phyloP scores from a whole-genome alignment of 2,888 invertebrate genomes.

The Pimpla rufipes region DNA sequence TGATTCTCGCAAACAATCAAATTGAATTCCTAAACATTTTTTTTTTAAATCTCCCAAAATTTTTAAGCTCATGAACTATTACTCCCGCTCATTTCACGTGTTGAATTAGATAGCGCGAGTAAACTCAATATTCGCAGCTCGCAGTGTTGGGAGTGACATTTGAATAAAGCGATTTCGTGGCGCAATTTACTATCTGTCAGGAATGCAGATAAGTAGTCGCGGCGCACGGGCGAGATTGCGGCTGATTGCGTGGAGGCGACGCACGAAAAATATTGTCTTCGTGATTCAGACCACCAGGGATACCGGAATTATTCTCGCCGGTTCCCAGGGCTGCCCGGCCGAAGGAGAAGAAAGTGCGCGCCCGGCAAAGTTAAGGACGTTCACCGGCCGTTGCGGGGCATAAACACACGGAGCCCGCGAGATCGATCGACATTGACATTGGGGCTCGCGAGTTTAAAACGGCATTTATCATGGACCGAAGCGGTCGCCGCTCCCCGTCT shows the following conservation, averaged over 20 bases:
- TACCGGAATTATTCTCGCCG: background rate
- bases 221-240: background rate
- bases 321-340: slow-evolving; percentile 2
- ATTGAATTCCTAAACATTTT: too few relatives aligned
- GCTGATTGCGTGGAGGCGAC: background rate
- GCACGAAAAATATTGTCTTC: slow-evolving; percentile 10
- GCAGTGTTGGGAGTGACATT: background rate
- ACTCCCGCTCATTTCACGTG: background rate
- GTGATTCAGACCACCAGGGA: slow-evolving; percentile 2
- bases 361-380: slow-evolving; percentile 43
- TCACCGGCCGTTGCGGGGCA: slow-evolving; percentile 43
- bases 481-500: slow-evolving; percentile 37
- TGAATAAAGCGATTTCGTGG: background rate
- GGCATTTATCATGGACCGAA: slow-evolving; percentile 23
- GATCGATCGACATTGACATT: slow-evolving; percentile 68
- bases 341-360: slow-evolving; percentile 46
- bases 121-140: slow-evolving; percentile 1
- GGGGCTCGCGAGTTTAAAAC: slow-evolving; percentile 36
- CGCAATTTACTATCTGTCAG: slow-evolving; percentile 2
- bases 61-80: too few relatives aligned
- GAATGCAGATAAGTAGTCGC: background rate
- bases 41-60: too few relatives aligned
- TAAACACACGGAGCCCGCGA: slow-evolving; percentile 45
- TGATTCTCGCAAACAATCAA: too few relatives aligned
- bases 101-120: background rate